A percentile compares a stretch with the other conserved stretches of the same genome.
Evolutionary conservation across 2,888 invertebrate species (phyloP).

Genomic region (Tiliacea citrago): DNA sequence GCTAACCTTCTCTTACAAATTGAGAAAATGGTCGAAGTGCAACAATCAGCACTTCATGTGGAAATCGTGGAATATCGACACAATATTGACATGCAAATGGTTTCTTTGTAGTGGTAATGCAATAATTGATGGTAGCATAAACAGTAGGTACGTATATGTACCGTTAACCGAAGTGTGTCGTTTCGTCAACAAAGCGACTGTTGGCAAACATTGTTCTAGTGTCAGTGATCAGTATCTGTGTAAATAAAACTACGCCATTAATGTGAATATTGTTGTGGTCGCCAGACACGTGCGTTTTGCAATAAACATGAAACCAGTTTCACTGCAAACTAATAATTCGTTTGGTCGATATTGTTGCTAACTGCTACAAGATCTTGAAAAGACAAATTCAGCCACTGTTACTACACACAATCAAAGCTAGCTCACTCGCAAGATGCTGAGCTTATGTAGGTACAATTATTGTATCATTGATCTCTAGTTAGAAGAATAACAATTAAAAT

Average conservation of each 20-base stretch:
- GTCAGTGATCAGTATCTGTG: slow-evolving; percentile 65
- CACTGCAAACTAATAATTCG: slow-evolving; percentile 18
- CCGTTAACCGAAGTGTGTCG: slow-evolving; percentile 77
- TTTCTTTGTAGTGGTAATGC: slow-evolving; percentile 75
- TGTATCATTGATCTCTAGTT: not conserved
- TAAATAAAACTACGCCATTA: slow-evolving; percentile 62
- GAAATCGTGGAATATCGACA: slow-evolving; percentile 70
- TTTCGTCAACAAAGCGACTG: slow-evolving; percentile 74
- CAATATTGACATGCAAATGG: slow-evolving; percentile 78
- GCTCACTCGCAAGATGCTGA: not conserved
- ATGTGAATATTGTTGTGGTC: slow-evolving; percentile 54
- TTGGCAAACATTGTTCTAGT: slow-evolving; percentile 71
- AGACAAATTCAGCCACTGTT: not conserved
- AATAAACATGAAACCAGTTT: slow-evolving; percentile 39
- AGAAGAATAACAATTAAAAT: slow-evolving; percentile 1
- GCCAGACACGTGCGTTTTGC: slow-evolving; percentile 49
- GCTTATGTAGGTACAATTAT: not conserved
- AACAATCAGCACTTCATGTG: slow-evolving; percentile 64
- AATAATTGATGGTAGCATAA: slow-evolving; percentile 74
- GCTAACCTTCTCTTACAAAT: slow-evolving; percentile 47
- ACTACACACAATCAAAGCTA: not conserved
- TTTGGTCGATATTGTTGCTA: slow-evolving; percentile 10
- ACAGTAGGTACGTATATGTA: slow-evolving; percentile 68
- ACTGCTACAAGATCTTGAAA: not conserved
- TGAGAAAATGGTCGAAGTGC: slow-evolving; percentile 61